These are phyloP conservation scores for Metellina segmentata DNA, from an alignment of 2,888 invertebrate species.

Conservation along the genomic window DNA sequence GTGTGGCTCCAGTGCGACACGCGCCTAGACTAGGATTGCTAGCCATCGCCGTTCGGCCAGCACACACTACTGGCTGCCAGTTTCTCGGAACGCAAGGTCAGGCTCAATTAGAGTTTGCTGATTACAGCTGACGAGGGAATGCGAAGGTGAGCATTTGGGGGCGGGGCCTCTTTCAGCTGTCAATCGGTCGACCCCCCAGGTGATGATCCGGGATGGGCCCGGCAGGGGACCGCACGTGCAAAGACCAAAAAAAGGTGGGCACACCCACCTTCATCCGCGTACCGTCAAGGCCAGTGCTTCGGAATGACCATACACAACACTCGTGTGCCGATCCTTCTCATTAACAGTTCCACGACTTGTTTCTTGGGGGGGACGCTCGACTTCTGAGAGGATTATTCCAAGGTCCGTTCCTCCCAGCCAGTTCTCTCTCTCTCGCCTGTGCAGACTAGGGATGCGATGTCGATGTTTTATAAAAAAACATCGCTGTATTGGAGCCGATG, in stretches of 20 bases:
- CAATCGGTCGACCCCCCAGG: conserved; percentile 75
- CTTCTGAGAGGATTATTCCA: conserved; percentile 13
- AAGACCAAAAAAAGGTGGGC: conserved; percentile 73
- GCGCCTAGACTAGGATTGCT: too few species aligned
- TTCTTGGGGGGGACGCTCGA: conserved; percentile 10
- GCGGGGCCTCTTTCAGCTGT: conserved; percentile 73
- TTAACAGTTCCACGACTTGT: conserved; percentile 76
- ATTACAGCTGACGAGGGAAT: conserved; percentile 48
- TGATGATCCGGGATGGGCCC: conserved; percentile 76
- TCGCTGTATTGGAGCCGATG: too few species aligned
- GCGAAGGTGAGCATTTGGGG: conserved; percentile 68
- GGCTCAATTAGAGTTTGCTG: too few species aligned
- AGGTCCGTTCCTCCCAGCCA: too few species aligned
- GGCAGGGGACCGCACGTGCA: conserved; percentile 75
- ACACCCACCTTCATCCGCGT: conserved; percentile 67
- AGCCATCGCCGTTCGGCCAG: too few species aligned
- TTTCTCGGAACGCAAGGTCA: too few species aligned
- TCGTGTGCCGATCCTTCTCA: conserved; percentile 73
- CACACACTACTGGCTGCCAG: too few species aligned
- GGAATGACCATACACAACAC: conserved; percentile 75
- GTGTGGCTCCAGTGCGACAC: too few species aligned
- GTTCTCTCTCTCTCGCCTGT: too few species aligned
- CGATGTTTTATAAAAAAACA: too few species aligned
- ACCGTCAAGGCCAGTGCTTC: conserved; percentile 71
- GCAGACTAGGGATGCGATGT: too few species aligned